These are phyloP conservation scores for Calameuta filiformis DNA, from an alignment of 2,888 invertebrate species.

Conservation along the genomic window DNA sequence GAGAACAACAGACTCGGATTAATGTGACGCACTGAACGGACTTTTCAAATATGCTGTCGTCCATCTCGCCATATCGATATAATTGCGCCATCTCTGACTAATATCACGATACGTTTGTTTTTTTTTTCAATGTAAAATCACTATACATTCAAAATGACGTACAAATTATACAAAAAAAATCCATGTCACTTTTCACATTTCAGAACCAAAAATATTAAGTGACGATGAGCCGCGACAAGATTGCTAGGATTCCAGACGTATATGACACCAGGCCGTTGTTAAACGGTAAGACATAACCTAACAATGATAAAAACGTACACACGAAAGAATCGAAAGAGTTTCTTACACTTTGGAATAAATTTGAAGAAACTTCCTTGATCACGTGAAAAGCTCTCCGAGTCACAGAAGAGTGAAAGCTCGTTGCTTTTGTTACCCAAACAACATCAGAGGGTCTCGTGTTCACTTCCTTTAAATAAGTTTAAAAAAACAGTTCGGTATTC, in stretches of 20 bases:
- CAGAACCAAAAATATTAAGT: neutral
- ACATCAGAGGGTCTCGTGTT: too few relatives aligned
- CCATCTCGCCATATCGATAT: neutral
- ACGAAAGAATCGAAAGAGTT: neutral
- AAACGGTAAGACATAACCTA: neutral
- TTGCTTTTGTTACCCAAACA: neutral
- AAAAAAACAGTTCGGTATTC: too few relatives aligned
- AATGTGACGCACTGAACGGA: neutral
- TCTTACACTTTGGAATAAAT: neutral
- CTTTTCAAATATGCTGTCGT: neutral
- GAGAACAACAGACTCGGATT: neutral
- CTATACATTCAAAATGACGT: neutral
- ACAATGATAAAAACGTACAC: neutral
- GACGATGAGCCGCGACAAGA: neutral
- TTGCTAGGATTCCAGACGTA: conserved; percentile 8
- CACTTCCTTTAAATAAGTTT: too few relatives aligned
- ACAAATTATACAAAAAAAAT: neutral
- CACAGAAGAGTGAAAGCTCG: neutral
- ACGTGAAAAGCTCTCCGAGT: neutral
- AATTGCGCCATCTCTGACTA: neutral
- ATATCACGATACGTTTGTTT: neutral
- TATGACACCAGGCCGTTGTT: conserved; percentile 6
- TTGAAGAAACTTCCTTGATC: neutral
- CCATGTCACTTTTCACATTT: neutral
- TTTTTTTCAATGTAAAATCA: neutral